Evolutionary conservation across 1,140 invertebrate species (phyloP).

Genomic region (Potamilus streckersoni): DNA sequence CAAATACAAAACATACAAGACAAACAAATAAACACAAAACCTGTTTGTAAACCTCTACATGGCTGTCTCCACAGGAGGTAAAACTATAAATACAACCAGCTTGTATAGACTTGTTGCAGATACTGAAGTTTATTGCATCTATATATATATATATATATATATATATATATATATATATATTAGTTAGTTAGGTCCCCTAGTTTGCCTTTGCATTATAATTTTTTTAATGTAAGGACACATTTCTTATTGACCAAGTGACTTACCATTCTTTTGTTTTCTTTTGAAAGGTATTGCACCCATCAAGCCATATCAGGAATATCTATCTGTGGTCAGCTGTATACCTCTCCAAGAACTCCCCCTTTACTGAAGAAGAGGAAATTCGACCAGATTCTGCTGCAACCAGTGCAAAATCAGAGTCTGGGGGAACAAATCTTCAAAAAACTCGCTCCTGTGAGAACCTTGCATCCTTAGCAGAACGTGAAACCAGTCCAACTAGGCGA

Average conservation of each 20-base stretch:
- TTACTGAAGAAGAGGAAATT: slow-evolving; percentile 49
- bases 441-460: slow-evolving; percentile 79
- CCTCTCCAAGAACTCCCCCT: slow-evolving; percentile 68
- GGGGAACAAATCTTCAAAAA: slow-evolving; percentile 58
- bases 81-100: too few relatives aligned
- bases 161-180: too few relatives aligned
- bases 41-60: too few relatives aligned
- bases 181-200: too few relatives aligned
- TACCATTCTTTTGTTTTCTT: slow-evolving; percentile 4
- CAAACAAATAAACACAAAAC: too few relatives aligned
- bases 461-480: slow-evolving; percentile 70
- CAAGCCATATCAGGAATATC: slow-evolving; percentile 84
- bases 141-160: too few relatives aligned
- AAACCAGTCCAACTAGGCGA: slow-evolving; percentile 75
- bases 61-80: too few relatives aligned
- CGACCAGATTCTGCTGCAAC: slow-evolving; percentile 16
- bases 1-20: too few relatives aligned
- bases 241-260: background rate
- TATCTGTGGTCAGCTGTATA: slow-evolving; percentile 88
- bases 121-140: too few relatives aligned
- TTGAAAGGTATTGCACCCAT: slow-evolving; percentile 85
- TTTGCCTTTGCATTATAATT: too few relatives aligned
- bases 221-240: background rate
- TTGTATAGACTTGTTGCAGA: too few relatives aligned
- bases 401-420: slow-evolving; percentile 32